Base-by-base conservation (phyloP, 2,888 invertebrate species). In the Hyalella azteca region DNA sequence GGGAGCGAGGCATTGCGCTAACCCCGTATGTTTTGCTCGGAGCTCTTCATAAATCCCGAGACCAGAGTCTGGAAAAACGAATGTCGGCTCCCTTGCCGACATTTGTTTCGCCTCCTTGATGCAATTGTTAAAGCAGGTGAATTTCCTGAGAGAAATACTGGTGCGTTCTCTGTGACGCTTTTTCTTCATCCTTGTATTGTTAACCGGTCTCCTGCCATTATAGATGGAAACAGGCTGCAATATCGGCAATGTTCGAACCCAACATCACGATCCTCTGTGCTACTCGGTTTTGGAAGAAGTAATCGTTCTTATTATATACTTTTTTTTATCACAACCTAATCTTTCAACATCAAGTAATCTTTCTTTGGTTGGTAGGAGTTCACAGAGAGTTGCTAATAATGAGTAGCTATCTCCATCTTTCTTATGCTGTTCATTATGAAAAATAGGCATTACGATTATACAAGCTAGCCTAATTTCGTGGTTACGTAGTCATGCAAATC, bases 41-140 rank as follows among this genome's bases (percentile, higher is more conserved):
- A 50, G 22, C 50, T 50, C 1, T 50, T 50, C 50, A 50, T 50
- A 50, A 50, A 50, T 50, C 22, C n/a, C 50, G 50, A 19, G 15
- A 15, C 7, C 50, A 22, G 50, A 19, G 22, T 50, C 50, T 22
- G 50, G 50, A 50, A 50, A 50, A 50, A 50, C 50, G 50, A 15
- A 50, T 50, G 50, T 50, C 50, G 50, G 22, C 50, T 50, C 22
- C 50, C 50, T 7, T 22, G 7, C 50, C 50, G 1, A 15, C 50
- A 50, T 50, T 50, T 50, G 50, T 50, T 50, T 50, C 50, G 50
- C 50, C 22, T 50, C 22, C 50, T 50, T 50, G 50, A 50, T 50
- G 50, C 50, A 50, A 50, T 50, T 50, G 19, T 15, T 50, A 7
- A 50, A 50, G 50, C n/a, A 50, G 2, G 50, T 7, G 50, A 22